Evolutionary conservation across 2,888 invertebrate species (phyloP), one percentile per base, ranked within the genome.

Genomic region (Mamestra brassicae): DNA sequence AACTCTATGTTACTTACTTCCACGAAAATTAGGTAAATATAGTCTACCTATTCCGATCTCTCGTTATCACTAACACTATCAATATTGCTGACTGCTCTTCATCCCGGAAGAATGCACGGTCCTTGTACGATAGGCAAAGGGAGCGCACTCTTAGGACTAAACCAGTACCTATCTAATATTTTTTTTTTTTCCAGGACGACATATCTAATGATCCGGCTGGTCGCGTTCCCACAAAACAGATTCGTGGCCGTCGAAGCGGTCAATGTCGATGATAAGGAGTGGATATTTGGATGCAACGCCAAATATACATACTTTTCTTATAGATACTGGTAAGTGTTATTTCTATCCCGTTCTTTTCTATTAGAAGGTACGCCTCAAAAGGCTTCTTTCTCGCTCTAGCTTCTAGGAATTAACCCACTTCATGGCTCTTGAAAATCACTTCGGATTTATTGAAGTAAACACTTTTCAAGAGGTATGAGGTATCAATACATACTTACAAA

Each of bases 201-300:
- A 2, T 97, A 97, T 88, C 90, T 98, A 63, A 98, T 98, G 97
- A 97, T 98, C 85, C 95, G 97, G 70, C 92, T 98, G 26, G 93
- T 96, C 0, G 94, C 93, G 54, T 96, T 96, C 80, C 96, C 97
- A 0, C 97, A 96, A 79, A 97, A 97, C 87, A 95, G 97, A 90
- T 97, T 96, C 80, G 95, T 98, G 8, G 97, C 97, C 0, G 96
- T 98, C 3, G 97, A 98, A 87, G 97, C 97, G 0, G 91, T 97
- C 1, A 98, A 98, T 91, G 95, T 98, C 17, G 97, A 97, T 65
- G 97, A 97, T 42, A 97, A 96, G 62, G 98, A 98, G 81, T 99
- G 98, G 98, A 93, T 98, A 34, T 98, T 97, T 90, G 98, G 97
- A 26, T 98, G 98, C 89, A 97, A 97, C 72, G 98, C 98, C 1